Conservation (phyloP, 2,113 vertebrate genomes). For the Clarias batrachus region DNA sequence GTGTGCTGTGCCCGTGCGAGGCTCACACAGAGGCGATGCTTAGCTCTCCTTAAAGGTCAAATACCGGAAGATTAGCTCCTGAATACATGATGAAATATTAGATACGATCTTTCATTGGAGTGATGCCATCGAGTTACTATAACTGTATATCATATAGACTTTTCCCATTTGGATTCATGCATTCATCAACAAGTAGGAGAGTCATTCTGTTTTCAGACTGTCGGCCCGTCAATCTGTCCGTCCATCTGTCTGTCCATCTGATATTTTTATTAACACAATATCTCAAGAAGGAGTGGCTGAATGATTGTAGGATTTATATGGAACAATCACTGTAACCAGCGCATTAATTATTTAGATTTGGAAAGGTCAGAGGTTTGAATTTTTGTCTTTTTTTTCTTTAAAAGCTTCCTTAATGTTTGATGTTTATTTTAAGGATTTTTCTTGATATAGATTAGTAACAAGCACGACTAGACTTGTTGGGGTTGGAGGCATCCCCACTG, state of each 20-base stretch:
- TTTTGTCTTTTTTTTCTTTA: neutral
- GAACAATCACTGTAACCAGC: neutral
- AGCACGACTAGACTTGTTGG: neutral
- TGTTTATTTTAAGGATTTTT: neutral
- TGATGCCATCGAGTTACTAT: neutral
- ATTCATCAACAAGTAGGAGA: neutral
- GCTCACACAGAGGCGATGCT: constrained; percentile 78
- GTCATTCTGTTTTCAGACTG: neutral
- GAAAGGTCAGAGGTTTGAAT: neutral
- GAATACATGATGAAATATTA: constrained; percentile 63
- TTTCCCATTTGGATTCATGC: neutral
- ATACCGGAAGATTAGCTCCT: constrained; percentile 82
- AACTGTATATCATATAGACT: neutral
- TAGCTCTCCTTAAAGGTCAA: constrained; percentile 79
- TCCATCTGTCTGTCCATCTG: neutral
- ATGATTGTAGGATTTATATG: neutral
- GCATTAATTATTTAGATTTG: neutral
- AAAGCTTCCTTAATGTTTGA: neutral
- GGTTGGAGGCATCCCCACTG: too few species aligned
- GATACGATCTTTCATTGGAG: neutral
- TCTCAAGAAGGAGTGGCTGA: neutral
- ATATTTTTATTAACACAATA: neutral
- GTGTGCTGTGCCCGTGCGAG: constrained; percentile 75
- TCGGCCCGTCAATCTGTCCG: neutral
- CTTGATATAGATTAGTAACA: neutral